Evolutionary conservation across 2,888 invertebrate species (phyloP), one percentile per base, ranked within the genome.

Genomic region (Cyaniris semiargus): DNA sequence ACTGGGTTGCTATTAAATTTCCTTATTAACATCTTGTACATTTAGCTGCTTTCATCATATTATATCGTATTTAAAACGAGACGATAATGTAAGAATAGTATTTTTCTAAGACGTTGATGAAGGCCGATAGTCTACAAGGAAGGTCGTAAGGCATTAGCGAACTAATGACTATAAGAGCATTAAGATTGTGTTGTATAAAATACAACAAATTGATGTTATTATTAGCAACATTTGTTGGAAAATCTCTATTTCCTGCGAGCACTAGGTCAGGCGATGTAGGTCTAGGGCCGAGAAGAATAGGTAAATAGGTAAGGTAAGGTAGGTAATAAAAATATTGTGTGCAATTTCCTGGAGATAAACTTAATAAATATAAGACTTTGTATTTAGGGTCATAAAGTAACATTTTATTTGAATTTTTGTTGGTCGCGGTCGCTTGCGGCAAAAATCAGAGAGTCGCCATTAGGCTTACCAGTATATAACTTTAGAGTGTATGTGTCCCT

Each of bases 201-300:
- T 15, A 31, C 66, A 66, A 31, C 27, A 66, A 31, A 27, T 27
- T 7, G 66, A 66, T 31, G 66, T 66, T 66, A 66, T 66, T 66
- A 66, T 66, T 66, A 66, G 66, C 66, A 27, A 66, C 13, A 15
- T 66, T 66, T 66, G 31, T 66, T 27, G 18, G 66, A 66, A 27
- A 18, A 15, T 31, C 5, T 66, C 27, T 66, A 66, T 66, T 66
- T 66, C 15, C 27, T 66, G 66, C 15, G 5, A 66, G 27, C 66
- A 7, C 27, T 66, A 66, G 66, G 66, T 66, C 66, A 66, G 27
- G 27, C 27, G 18, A 66, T 66, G 66, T 66, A 66, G 66, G 66
- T 66, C 66, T 31, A 66, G 27, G 27, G 31, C 1, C 27, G 18
- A 66, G 27, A 18, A 66, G 23, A 66, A 31, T 27, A 27, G 15